phyloP scores from a whole-genome alignment of 92 coral and sea anemone genomes.

The Porites divaricata region DNA sequence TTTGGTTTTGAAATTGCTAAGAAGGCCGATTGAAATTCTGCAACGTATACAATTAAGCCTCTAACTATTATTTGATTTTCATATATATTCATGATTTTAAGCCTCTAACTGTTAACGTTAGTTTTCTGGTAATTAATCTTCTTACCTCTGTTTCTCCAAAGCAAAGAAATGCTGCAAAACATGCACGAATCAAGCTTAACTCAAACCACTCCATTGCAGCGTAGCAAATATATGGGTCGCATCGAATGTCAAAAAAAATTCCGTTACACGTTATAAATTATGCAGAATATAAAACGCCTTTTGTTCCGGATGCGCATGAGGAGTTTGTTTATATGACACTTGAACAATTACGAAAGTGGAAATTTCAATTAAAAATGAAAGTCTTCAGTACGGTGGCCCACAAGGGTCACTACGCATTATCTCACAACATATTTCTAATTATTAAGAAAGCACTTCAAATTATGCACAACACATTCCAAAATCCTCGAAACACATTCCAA shows the following conservation, averaged over 20 bases:
- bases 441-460: too few species aligned
- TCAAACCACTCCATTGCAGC: slow-evolving; percentile 9
- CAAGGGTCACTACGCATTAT: too few species aligned
- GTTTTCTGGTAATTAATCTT: background rate
- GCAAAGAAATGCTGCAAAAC: background rate
- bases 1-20: slow-evolving; percentile 8
- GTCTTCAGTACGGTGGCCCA: too few species aligned
- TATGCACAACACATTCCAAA: too few species aligned
- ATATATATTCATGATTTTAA: too few species aligned
- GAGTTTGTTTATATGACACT: background rate
- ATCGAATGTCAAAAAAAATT: background rate
- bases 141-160: slow-evolving; percentile 21
- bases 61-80: background rate
- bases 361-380: too few species aligned
- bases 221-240: background rate
- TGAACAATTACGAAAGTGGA: too few species aligned
- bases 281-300: background rate
- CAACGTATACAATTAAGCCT: too few species aligned
- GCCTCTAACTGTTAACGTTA: background rate
- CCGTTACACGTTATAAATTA: background rate
- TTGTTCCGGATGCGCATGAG: background rate
- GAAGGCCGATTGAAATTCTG: too few species aligned
- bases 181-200: background rate
- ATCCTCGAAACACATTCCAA: too few species aligned
- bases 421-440: too few species aligned